Conservation (phyloP, 2,113 vertebrate genomes). For the Pandion haliaetus region DNA sequence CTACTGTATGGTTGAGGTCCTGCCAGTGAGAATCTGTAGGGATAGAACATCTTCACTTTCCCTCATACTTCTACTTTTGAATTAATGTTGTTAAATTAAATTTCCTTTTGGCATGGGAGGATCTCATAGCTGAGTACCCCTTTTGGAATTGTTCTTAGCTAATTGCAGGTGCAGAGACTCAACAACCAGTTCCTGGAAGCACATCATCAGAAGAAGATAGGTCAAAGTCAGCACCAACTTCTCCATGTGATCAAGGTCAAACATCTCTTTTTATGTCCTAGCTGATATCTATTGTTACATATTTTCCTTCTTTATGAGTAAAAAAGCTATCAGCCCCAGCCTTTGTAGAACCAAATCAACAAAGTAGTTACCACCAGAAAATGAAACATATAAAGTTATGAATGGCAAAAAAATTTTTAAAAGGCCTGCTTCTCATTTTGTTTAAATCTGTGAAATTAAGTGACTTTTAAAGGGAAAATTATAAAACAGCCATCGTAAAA, state of each 20-base stretch:
- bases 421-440: not conserved
- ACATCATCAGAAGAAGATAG: slow-evolving; percentile 87
- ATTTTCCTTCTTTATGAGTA: not conserved
- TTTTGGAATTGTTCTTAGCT: slow-evolving; percentile 75
- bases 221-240: slow-evolving; percentile 90
- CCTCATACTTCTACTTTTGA: not conserved
- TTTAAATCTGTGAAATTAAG: not conserved
- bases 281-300: not conserved
- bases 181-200: slow-evolving; percentile 84
- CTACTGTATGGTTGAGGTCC: not conserved
- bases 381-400: not conserved
- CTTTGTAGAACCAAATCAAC: not conserved
- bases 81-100: not conserved
- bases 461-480: not conserved
- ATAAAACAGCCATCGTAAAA: not conserved
- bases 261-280: not conserved
- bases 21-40: not conserved
- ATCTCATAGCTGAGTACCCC: not conserved
- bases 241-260: slow-evolving; percentile 93
- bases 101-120: not conserved
- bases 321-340: not conserved
- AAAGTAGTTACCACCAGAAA: not conserved
- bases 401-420: not conserved
- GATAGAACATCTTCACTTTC: not conserved
- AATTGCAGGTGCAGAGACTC: slow-evolving; percentile 89